Evolutionary conservation across 2,888 invertebrate genomes (phyloP).

Genomic region (Caenorhabditis doughertyi): DNA sequence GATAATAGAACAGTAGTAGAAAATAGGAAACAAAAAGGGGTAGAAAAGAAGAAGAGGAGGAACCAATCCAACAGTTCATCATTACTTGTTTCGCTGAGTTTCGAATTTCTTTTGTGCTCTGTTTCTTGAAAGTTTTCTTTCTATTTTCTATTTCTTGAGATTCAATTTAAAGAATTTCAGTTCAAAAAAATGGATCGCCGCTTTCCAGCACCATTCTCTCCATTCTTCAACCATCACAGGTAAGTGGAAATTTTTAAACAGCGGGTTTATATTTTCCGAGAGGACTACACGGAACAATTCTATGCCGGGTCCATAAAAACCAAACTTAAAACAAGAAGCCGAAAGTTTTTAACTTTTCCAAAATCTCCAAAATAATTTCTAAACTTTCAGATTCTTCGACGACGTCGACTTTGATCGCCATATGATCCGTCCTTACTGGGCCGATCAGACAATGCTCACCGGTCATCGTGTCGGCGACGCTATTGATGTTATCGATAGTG

Average conservation of each 20-base stretch:
- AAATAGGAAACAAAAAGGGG: not conserved
- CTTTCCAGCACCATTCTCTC: constrained; percentile 71
- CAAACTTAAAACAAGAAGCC: not conserved
- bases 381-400: constrained; percentile 73
- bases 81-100: not conserved
- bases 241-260: constrained; percentile 12
- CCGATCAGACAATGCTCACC: constrained; percentile 73
- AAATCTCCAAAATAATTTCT: not conserved
- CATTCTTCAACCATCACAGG: constrained; percentile 60
- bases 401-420: constrained; percentile 77
- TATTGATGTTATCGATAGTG: constrained; percentile 74
- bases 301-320: too few species aligned
- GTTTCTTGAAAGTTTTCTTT: not conserved
- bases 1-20: constrained; percentile 57
- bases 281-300: too few species aligned
- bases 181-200: constrained; percentile 65
- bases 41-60: constrained; percentile 45
- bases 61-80: constrained; percentile 6
- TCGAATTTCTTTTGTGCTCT: not conserved
- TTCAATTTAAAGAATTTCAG: not conserved
- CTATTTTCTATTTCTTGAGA: too few species aligned
- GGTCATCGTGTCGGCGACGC: constrained; percentile 75
- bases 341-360: not conserved
- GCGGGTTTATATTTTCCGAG: not conserved
- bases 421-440: constrained; percentile 75